Percentiles rank a stretch among this genome's conserved stretches.
Evolutionary conservation across 2,113 vertebrate species (phyloP).

Genomic region (Campylomormyrus tamandua): DNA sequence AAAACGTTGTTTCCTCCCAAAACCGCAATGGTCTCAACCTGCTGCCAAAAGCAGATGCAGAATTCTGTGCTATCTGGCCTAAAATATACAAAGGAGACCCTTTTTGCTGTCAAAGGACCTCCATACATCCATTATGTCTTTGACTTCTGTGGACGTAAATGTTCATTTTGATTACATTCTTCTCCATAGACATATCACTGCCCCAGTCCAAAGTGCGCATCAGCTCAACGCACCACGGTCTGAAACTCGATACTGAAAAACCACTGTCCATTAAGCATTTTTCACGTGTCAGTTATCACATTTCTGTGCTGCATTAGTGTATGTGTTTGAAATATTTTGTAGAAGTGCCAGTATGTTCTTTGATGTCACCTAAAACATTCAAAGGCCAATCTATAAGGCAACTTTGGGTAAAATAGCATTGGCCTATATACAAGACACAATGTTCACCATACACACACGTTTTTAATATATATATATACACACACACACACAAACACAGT

Average conservation of each 20-base stretch:
- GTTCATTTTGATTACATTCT: background rate
- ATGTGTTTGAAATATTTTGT: background rate
- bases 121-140: background rate
- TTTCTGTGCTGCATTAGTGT: background rate
- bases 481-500: too few relatives aligned
- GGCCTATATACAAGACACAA: background rate
- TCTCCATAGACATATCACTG: background rate
- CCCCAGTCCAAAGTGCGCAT: background rate
- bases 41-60: conserved; percentile 26
- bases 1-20: conserved; percentile 37
- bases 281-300: background rate
- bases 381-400: background rate
- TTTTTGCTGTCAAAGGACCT: background rate
- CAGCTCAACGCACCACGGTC: background rate
- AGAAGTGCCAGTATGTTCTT: background rate
- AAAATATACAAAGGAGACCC: conserved; percentile 1
- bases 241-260: background rate
- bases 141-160: background rate
- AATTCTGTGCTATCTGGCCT: background rate
- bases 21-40: conserved; percentile 38
- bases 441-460: background rate
- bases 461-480: too few relatives aligned
- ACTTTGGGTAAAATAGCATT: background rate
- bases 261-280: background rate
- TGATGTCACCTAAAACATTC: background rate